A percentile compares a stretch with the other conserved stretches of the same genome.
Conservation (phyloP, 2,113 vertebrate species). For the Sinocyclocheilus anshuiensis region DNA sequence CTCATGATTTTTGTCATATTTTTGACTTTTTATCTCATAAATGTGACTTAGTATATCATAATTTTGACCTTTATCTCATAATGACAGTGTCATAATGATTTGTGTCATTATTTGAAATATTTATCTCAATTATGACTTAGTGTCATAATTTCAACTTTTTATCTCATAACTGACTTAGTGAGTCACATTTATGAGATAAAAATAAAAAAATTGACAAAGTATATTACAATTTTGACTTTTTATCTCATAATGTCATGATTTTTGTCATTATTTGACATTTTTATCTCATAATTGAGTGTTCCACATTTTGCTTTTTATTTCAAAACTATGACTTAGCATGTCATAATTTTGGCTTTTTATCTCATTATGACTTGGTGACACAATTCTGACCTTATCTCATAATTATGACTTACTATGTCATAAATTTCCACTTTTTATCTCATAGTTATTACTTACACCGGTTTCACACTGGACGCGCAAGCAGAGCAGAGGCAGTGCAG, state of each 20-base stretch:
- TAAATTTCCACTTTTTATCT: not conserved
- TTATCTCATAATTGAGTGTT: not conserved
- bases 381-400: not conserved
- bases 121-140: not conserved
- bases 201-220: no score
- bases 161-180: not conserved
- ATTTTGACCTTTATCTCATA: not conserved
- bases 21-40: not conserved
- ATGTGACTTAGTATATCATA: not conserved
- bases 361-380: not conserved
- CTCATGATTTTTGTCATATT: not conserved
- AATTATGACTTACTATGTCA: not conserved
- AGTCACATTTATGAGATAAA: no score
- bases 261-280: not conserved
- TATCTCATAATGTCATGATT: not conserved
- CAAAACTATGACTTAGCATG: not conserved
- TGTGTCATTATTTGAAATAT: not conserved
- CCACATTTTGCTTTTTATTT: not conserved
- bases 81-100: not conserved
- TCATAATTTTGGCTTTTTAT: not conserved
- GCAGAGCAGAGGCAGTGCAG: no score
- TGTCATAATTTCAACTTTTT: not conserved
- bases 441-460: not conserved
- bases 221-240: not conserved
- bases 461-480: no score